Evolutionary conservation across 37 sponge, comb jelly and placozoan species (phyloP).

Genomic region (Beroe ovata): DNA sequence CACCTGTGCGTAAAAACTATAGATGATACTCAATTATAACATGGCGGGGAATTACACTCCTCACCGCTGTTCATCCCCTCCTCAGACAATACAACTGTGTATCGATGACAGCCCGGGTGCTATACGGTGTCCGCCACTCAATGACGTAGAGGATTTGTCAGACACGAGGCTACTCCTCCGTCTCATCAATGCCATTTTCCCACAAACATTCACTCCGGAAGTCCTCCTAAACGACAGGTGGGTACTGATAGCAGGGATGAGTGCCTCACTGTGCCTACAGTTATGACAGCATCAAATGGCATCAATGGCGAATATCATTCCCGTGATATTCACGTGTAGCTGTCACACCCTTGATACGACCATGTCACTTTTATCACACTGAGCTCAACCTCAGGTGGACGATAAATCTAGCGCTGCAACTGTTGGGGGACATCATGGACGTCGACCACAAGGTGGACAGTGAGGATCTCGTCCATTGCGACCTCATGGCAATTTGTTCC

Average conservation of each 20-base stretch:
- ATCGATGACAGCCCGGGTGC: conserved; percentile 8
- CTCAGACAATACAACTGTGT: conserved; percentile 31
- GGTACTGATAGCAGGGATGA: no score
- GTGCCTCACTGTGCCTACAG: no score
- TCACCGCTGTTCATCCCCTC: not conserved
- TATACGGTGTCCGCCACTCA: conserved; percentile 7
- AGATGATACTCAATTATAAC: no score
- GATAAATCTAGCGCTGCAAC: conserved; percentile 74
- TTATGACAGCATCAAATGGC: no score
- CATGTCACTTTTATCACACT: not conserved
- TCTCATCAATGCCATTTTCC: conserved; percentile 78
- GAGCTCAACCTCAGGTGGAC: conserved; percentile 74
- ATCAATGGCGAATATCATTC: no score
- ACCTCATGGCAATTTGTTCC: conserved; percentile 69
- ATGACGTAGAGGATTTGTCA: conserved; percentile 47
- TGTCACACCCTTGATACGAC: no score
- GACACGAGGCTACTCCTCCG: conserved; percentile 56
- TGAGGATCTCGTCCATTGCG: conserved; percentile 71
- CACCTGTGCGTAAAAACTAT: no score
- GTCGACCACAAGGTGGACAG: conserved; percentile 72
- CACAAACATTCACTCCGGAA: conserved; percentile 81
- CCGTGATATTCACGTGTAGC: no score
- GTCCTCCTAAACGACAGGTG: conserved; percentile 87
- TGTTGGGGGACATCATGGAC: conserved; percentile 73
- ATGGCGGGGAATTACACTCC: no score